Evolutionary conservation across 2,797 vertebrate genomes (phyloP).

Genomic region (Glossophaga mutica): DNA sequence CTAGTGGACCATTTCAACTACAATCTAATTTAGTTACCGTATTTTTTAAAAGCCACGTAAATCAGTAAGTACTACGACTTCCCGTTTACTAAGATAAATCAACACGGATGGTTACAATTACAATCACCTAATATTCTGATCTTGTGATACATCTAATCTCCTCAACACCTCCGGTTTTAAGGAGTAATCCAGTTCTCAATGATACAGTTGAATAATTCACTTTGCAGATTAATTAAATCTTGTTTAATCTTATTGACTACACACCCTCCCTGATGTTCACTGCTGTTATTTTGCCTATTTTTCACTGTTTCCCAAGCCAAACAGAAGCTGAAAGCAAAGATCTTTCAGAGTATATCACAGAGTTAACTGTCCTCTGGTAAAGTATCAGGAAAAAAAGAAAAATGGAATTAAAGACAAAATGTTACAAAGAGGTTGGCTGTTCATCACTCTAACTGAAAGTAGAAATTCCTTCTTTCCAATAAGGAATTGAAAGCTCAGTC

Average conservation of each 20-base stretch:
- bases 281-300: background rate
- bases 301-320: background rate
- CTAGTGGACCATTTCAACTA: background rate
- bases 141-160: background rate
- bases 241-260: background rate
- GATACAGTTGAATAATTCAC: background rate
- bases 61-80: background rate
- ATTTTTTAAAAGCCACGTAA: background rate
- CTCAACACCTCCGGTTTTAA: background rate
- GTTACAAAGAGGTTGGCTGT: background rate
- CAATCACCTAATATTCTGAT: background rate
- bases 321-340: background rate
- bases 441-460: constrained; percentile 28
- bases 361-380: background rate
- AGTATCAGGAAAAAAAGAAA: background rate
- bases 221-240: background rate
- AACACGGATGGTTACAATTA: background rate
- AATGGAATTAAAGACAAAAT: background rate
- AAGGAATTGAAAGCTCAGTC: background rate
- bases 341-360: background rate
- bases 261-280: background rate
- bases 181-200: background rate
- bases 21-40: background rate
- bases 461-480: background rate
- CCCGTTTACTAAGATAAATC: background rate